Percentiles rank a stretch among this genome's conserved stretches.
These are phyloP conservation scores for Parauchenoglanis punctatus DNA, from an alignment of 2,797 vertebrate genomes.

Conservation along the genomic window DNA sequence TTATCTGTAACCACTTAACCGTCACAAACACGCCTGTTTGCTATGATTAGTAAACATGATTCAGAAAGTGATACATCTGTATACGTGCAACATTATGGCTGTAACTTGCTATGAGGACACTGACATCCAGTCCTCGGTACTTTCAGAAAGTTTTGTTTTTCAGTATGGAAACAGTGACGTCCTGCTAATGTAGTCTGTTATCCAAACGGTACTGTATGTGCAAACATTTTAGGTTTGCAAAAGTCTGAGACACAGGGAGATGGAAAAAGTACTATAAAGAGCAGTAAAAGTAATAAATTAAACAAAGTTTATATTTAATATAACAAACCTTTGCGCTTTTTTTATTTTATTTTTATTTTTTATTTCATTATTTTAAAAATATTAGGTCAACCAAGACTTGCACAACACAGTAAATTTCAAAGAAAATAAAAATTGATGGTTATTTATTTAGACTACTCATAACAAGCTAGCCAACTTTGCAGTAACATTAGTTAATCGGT, in stretches of 20 bases:
- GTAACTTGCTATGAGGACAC: not conserved
- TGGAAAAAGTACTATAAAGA: not conserved
- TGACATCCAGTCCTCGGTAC: not conserved
- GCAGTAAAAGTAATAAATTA: not conserved
- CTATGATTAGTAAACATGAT: not conserved
- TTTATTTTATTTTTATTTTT: too few species aligned
- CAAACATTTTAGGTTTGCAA: not conserved
- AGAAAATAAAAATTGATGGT: not conserved
- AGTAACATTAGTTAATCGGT: not conserved
- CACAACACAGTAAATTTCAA: not conserved
- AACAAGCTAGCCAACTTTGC: not conserved
- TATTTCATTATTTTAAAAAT: too few species aligned
- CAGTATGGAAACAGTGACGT: not conserved
- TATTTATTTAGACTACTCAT: not conserved
- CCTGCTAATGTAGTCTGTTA: not conserved
- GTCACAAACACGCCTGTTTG: not conserved
- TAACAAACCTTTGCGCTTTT: not conserved
- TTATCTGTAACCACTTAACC: not conserved
- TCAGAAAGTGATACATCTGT: not conserved
- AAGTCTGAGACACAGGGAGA: not conserved
- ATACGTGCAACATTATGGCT: not conserved
- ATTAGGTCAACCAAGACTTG: too few species aligned
- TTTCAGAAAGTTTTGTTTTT: not conserved
- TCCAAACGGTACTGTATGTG: too few species aligned
- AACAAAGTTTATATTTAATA: not conserved